Conservation (phyloP, 2,113 vertebrate genomes). For the Xerus inauris region DNA sequence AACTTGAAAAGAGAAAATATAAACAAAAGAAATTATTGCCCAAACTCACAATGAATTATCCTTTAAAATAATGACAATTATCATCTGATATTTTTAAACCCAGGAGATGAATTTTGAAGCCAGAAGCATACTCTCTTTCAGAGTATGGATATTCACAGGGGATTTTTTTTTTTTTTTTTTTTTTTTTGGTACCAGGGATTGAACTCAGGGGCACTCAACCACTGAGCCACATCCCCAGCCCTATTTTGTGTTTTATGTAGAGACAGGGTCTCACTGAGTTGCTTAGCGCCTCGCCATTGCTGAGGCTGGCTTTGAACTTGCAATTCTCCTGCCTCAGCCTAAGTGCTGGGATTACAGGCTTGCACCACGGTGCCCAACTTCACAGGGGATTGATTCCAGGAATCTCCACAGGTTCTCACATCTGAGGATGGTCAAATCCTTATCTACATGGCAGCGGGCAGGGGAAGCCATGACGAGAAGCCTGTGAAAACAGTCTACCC, state of each 20-base stretch:
- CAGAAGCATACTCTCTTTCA: background rate
- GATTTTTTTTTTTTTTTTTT: no score
- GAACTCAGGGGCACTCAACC: no score
- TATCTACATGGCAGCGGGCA: background rate
- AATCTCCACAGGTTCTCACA: no score
- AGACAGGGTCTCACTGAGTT: no score
- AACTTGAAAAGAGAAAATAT: background rate
- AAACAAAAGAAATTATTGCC: background rate
- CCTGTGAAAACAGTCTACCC: background rate
- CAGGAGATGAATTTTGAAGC: background rate
- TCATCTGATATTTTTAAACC: background rate
- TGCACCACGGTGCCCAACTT: no score
- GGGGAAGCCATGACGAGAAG: background rate
- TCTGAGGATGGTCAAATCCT: background rate
- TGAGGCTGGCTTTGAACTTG: no score
- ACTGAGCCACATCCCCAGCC: no score
- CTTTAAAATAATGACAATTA: background rate
- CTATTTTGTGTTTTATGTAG: no score
- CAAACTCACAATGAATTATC: background rate
- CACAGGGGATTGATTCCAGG: background rate
- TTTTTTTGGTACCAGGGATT: no score
- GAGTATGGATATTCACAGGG: background rate
- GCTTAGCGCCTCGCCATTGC: no score
- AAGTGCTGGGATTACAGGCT: no score
- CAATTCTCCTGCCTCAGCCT: no score